phyloP scores from a whole-genome alignment of 2,797 vertebrate species.

The Peromyscus nudipes region DNA sequence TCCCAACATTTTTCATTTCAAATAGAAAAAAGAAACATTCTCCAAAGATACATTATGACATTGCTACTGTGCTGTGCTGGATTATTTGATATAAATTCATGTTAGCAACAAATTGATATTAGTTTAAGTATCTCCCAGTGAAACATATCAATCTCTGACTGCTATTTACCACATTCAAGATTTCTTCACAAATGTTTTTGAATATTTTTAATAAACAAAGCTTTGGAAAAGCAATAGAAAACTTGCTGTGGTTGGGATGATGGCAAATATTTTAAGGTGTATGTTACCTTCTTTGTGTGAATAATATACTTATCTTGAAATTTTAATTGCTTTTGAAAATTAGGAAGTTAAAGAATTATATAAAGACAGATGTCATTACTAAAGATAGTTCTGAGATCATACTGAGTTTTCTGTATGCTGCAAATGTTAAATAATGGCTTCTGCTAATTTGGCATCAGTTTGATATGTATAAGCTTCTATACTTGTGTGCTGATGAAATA shows the following conservation, averaged over 20 bases:
- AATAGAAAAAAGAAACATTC: neutral
- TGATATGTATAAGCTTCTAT: neutral
- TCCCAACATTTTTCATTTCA: neutral
- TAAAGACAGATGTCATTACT: neutral
- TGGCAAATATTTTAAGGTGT: neutral
- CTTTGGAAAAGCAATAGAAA: conserved; percentile 7
- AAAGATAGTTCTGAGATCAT: neutral
- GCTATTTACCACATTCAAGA: neutral
- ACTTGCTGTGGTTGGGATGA: neutral
- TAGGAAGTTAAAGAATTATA: neutral
- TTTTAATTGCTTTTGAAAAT: neutral
- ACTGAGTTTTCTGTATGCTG: neutral
- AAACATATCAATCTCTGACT: neutral
- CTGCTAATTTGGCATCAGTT: neutral
- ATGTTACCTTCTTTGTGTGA: neutral
- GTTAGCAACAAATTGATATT: neutral
- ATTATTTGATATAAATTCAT: neutral
- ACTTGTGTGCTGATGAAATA: neutral
- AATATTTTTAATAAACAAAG: neutral
- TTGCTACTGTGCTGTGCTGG: neutral
- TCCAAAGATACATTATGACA: neutral
- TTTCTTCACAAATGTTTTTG: neutral
- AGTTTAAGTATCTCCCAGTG: neutral
- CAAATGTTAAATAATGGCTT: neutral
- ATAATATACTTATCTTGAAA: neutral